A percentile compares a stretch with the other conserved stretches of the same genome.
These are phyloP conservation scores for Eolophus roseicapilla DNA, from an alignment of 2,113 vertebrate genomes.

Conservation along the genomic window DNA sequence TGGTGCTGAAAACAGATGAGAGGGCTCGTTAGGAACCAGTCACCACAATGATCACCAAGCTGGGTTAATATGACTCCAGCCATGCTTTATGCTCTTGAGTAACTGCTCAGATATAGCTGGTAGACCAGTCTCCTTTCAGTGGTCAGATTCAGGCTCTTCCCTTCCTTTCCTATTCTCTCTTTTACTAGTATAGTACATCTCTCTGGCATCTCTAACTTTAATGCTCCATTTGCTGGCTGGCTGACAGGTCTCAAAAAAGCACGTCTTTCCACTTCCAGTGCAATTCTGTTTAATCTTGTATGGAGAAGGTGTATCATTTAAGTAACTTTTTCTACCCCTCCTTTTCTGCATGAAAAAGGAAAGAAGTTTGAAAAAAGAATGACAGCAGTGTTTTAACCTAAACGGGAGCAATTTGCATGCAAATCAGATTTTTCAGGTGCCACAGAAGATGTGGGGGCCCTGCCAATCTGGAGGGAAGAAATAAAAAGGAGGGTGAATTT, in stretches of 20 bases:
- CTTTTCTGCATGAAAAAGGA: neutral
- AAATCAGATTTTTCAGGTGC: constrained; percentile 74
- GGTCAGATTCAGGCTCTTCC: neutral
- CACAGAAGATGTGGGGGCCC: constrained; percentile 41
- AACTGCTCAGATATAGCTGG: neutral
- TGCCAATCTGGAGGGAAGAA: constrained; percentile 43
- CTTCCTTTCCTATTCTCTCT: neutral
- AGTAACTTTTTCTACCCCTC: neutral
- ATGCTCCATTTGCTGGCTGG: neutral
- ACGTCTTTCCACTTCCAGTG: neutral
- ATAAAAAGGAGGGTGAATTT: constrained; percentile 20
- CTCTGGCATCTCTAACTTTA: neutral
- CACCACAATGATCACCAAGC: neutral
- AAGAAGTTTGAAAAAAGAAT: constrained; percentile 1
- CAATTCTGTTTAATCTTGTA: constrained; percentile 16
- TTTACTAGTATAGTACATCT: neutral
- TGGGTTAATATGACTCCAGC: neutral
- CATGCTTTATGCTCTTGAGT: fast-evolving
- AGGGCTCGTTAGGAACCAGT: neutral
- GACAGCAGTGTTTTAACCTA: constrained; percentile 49
- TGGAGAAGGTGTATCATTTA: neutral
- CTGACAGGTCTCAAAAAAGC: constrained; percentile 49
- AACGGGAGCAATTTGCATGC: constrained; percentile 60
- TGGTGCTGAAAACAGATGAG: neutral
- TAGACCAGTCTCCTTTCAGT: neutral